Evolutionary conservation across 2,113 vertebrate genomes (phyloP).

Genomic region (Dinomys branickii): DNA sequence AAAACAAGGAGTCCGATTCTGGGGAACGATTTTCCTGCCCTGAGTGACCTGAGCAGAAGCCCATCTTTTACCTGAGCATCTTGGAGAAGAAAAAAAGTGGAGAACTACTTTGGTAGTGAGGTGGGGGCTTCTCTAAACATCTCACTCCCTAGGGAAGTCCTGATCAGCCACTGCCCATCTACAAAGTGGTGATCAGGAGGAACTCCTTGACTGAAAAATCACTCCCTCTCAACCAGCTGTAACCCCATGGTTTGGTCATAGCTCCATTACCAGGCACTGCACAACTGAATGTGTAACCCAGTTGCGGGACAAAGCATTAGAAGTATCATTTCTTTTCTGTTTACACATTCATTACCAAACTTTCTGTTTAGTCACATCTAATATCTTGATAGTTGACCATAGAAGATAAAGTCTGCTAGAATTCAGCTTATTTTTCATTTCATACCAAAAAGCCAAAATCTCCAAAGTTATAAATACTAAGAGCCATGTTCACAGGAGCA

Average conservation of each 20-base stretch:
- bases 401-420: not conserved
- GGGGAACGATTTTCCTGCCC: not conserved
- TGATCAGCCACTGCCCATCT: not conserved
- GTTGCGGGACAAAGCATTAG: not conserved
- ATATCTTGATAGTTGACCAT: not conserved
- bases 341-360: not conserved
- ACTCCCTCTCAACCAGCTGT: not conserved
- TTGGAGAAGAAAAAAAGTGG: not conserved
- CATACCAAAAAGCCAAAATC: constrained; percentile 6
- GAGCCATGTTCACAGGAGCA: not conserved
- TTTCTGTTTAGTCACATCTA: not conserved
- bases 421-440: constrained; percentile 48
- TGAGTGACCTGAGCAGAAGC: constrained; percentile 25
- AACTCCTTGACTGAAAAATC: not conserved
- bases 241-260: not conserved
- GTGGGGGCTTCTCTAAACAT: not conserved
- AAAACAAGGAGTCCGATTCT: not conserved
- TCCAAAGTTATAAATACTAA: constrained; percentile 7
- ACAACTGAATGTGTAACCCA: not conserved
- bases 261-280: not conserved
- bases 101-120: not conserved
- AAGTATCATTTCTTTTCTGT: not conserved
- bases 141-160: not conserved
- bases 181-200: not conserved
- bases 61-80: constrained; percentile 36